Base-by-base conservation (phyloP, 2,113 vertebrate genomes). In the Plectropomus leopardus region DNA sequence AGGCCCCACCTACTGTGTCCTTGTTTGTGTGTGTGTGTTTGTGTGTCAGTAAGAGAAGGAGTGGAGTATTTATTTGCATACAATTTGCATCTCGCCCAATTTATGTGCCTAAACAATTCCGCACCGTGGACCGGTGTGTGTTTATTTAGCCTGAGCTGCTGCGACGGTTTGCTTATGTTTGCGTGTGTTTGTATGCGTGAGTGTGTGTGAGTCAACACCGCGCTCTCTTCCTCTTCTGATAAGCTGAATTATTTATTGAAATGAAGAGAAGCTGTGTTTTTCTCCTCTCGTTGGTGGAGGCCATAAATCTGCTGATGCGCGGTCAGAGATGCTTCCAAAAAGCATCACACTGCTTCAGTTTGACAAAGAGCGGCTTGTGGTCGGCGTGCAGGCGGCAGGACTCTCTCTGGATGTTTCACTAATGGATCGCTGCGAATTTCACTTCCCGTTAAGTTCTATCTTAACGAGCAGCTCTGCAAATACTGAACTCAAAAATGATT, bases 231-330 rank as follows among this genome's bases (percentile, higher is more conserved):
- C 26, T n/a, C 58, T 45, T 79, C 84, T 75, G 70, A 86, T 79
- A 34, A 82, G 64, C 79, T 69, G 78, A 65, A 85, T 91, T 75
- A 80, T 91, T 79, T 73, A 76, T 75, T 78, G 64, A 84, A 80
- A 75, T 32, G 13, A 77, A n/a, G 66, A 53, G 13, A 26, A 48
- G 73, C 60, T 47, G 78, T 36, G 32, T 85, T 73, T 78, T 72
- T 26, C 17, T 19, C 24, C 3, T 34, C 40, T 34, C 26, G 14
- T 51, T 28, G n/a, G 63, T 55, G 13, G 3, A 51, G 17, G 68
- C 36, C 50, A 21, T 68, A 45, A 88, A 80, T 82, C 74, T 75
- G 80, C 80, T 66, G 85, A 86, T 26, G 21, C 32, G 23, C 7
- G 21, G 30, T 47, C 64, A 60, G 42, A 42, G 70, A 67, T 6